These are phyloP conservation scores for Heliconius ismenius DNA, from an alignment of 2,888 invertebrate species.

Conservation along the genomic window DNA sequence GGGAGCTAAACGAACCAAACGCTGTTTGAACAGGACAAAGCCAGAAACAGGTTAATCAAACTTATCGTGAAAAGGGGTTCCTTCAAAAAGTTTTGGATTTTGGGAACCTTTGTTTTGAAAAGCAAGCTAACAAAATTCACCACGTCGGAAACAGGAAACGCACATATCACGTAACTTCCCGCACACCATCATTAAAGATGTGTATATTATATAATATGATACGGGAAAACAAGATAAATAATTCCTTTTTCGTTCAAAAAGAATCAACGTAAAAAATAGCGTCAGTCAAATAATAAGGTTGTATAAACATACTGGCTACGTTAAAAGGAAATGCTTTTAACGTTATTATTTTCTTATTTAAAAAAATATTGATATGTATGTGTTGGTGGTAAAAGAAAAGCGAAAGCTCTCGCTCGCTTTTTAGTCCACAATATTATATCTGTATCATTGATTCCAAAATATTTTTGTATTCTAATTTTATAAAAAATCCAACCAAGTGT, in stretches of 20 bases:
- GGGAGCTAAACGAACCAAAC: neutral
- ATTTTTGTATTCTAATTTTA: neutral
- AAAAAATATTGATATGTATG: neutral
- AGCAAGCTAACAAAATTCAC: constrained; percentile 51
- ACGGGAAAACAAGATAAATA: constrained; percentile 55
- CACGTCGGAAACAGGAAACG: constrained; percentile 37
- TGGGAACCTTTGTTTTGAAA: constrained; percentile 49
- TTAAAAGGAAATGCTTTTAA: neutral
- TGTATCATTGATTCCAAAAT: neutral
- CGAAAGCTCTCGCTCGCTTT: neutral
- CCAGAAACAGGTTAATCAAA: constrained; percentile 25
- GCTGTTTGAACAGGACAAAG: constrained; percentile 28
- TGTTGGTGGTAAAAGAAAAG: too few relatives aligned
- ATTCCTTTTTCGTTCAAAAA: constrained; percentile 47
- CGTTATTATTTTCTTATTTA: neutral
- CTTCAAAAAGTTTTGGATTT: constrained; percentile 10
- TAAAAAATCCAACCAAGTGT: neutral
- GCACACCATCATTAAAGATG: constrained; percentile 31
- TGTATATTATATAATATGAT: constrained; percentile 35
- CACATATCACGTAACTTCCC: constrained; percentile 21
- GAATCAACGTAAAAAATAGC: constrained; percentile 14
- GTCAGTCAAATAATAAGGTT: constrained; percentile 9
- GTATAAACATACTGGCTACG: constrained; percentile 16
- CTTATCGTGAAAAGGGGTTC: constrained; percentile 32
- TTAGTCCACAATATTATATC: neutral